Conservation (phyloP, 1,140 invertebrate species). For the Pollicipes pollicipes region DNA sequence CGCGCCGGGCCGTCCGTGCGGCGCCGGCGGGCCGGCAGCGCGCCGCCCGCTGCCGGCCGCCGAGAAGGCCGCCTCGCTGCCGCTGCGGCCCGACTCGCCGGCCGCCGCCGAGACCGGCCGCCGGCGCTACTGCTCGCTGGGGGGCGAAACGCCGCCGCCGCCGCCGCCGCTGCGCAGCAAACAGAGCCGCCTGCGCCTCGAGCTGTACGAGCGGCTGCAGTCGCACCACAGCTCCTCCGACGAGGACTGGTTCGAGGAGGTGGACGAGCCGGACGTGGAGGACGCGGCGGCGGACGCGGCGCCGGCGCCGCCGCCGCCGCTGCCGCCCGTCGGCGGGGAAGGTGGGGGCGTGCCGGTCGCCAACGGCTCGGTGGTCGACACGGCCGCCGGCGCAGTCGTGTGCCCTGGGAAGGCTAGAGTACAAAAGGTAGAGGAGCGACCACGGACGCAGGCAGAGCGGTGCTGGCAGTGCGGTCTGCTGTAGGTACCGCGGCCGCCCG, state of each 20-base stretch:
- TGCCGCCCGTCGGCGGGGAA: no score
- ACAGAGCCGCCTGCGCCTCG: not conserved
- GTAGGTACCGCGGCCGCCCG: not conserved
- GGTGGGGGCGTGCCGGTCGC: no score
- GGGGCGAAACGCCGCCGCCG: not conserved
- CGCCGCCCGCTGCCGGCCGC: no score
- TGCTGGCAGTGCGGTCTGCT: not conserved
- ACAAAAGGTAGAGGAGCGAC: not conserved
- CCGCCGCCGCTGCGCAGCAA: not conserved
- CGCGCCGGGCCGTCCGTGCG: not conserved
- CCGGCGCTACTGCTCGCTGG: not conserved
- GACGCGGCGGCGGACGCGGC: not conserved
- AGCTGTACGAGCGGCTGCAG: conserved; percentile 19
- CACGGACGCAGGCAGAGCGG: no score
- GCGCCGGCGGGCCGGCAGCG: no score
- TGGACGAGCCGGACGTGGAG: conserved; percentile 8
- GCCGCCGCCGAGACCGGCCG: no score
- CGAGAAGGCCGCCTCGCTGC: not conserved
- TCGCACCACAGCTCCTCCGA: conserved; percentile 26
- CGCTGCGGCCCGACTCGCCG: not conserved
- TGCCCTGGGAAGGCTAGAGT: not conserved
- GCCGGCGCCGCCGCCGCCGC: no score
- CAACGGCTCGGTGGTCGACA: no score
- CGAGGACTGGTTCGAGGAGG: conserved; percentile 28
- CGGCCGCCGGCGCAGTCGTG: not conserved